These are phyloP conservation scores for Serranus cabrilla DNA, from an alignment of 2,797 vertebrate genomes.

Conservation along the genomic window DNA sequence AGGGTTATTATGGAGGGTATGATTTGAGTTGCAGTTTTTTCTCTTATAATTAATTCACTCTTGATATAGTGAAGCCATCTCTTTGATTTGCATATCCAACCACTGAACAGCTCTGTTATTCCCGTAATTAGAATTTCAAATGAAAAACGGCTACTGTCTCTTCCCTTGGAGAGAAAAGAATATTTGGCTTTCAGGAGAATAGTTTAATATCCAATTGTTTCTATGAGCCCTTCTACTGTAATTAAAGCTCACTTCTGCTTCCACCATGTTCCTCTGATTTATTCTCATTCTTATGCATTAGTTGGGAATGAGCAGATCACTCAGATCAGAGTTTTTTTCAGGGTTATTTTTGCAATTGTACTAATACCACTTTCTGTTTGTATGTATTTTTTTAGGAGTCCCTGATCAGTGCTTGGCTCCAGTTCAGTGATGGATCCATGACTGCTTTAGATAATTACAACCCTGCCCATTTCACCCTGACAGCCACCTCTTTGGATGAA, in stretches of 20 bases:
- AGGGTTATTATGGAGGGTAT: slow-evolving; percentile 40
- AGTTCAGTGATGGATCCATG: slow-evolving; percentile 94
- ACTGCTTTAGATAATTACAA: slow-evolving; percentile 94
- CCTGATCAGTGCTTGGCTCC: slow-evolving; percentile 94
- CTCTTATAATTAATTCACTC: slow-evolving; percentile 60
- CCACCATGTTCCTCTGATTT: slow-evolving; percentile 23
- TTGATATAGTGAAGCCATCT: slow-evolving; percentile 52
- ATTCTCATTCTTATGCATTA: slow-evolving; percentile 45
- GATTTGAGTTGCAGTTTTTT: slow-evolving; percentile 43
- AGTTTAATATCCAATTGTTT: slow-evolving; percentile 60
- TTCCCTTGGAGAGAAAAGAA: slow-evolving; percentile 48
- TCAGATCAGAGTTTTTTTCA: slow-evolving; percentile 45
- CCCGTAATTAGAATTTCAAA: slow-evolving; percentile 75
- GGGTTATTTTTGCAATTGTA: slow-evolving; percentile 36
- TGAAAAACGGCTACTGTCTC: slow-evolving; percentile 48
- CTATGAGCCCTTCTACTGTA: slow-evolving; percentile 46
- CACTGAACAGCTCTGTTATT: slow-evolving; percentile 55
- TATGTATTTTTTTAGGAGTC: slow-evolving; percentile 88
- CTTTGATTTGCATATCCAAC: slow-evolving; percentile 73
- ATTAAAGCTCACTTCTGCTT: slow-evolving; percentile 52
- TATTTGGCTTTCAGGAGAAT: slow-evolving; percentile 58
- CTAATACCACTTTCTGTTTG: slow-evolving; percentile 10
- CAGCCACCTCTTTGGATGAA: slow-evolving; percentile 90
- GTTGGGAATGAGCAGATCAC: slow-evolving; percentile 34
- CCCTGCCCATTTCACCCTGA: slow-evolving; percentile 89